Base-by-base conservation (phyloP, 2,113 vertebrate genomes). In the Catharus bicknelli region DNA sequence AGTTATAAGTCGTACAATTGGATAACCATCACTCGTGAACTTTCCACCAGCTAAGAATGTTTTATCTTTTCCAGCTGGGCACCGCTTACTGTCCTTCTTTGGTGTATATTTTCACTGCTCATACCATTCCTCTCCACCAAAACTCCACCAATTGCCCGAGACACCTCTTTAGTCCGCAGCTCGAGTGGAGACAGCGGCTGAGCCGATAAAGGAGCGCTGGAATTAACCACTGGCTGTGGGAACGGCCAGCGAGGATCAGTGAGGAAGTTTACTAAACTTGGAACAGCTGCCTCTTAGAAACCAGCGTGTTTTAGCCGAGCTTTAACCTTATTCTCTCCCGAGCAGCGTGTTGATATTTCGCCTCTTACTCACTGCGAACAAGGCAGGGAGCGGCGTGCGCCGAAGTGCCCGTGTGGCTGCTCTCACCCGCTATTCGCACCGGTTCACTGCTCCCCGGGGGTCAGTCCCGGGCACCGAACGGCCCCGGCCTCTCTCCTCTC, bases 221-320 rank as follows among this genome's bases (percentile, higher is more conserved):
- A 40, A 53, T 53, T 10, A 48, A 10, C 48, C 23, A 10, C 13
- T 27, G 13, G 29, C 9, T 26, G 3, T 3, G 61, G 75, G 47
- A 61, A 36, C 7, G 12, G 55, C 48, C 70, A 36, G 30, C 7
- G 51, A 63, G 45, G n/a, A n/a, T 40, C 76, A 18, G 29, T 3
- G 21, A 25, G 58, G 57, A 77, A 94, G 64, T 95, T 93, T 53
- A n/a, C 19, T 34, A 51, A 89, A 95, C 80, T 84, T 72, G 62
- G 62, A 90, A 11, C 43, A 40, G 85, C 82, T 18, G 81, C 57
- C 43, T 77, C 53, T 19, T 7, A 9, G 59, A 67, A 83, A 42
- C 7, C 54, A 10, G 22, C 10, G 8, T 4, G 19, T n/a, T 59
- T 51, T 29, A 69, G 42, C 48, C 63, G 22, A n/a, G 58, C 70